A percentile compares a stretch with the other conserved stretches of the same genome.
Evolutionary conservation across 1,140 invertebrate genomes (phyloP).

Genomic region (Helicoverpa armigera): DNA sequence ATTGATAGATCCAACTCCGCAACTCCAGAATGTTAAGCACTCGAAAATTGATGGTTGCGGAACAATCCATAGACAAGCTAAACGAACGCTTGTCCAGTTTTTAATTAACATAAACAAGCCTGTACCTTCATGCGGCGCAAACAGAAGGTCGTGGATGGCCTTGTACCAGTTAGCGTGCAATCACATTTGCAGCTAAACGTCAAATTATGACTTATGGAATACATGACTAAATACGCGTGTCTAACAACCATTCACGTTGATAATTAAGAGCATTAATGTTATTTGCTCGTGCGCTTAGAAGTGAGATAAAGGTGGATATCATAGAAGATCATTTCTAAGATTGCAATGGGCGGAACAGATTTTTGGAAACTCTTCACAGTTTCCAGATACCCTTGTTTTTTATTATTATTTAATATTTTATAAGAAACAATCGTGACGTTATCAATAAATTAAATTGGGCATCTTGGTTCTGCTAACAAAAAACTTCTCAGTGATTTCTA

Average conservation of each 20-base stretch:
- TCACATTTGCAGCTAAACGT: slow-evolving; percentile 70
- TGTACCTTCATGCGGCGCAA: slow-evolving; percentile 57
- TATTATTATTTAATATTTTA: too few species aligned
- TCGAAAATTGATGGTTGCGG: background rate
- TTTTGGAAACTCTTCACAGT: too few species aligned
- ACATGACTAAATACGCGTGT: slow-evolving; percentile 15
- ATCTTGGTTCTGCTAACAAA: too few species aligned
- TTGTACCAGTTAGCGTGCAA: slow-evolving; percentile 72
- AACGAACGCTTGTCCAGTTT: slow-evolving; percentile 16
- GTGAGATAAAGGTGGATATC: background rate
- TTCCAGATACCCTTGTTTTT: too few species aligned
- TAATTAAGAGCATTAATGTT: slow-evolving; percentile 9
- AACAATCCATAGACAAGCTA: background rate
- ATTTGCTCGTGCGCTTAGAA: slow-evolving; percentile 6
- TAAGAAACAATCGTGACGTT: too few species aligned
- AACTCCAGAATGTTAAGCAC: background rate
- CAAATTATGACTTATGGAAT: slow-evolving; percentile 59
- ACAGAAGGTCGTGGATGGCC: slow-evolving; percentile 62
- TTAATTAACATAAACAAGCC: slow-evolving; percentile 53
- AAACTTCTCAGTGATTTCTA: too few species aligned
- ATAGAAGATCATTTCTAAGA: too few species aligned
- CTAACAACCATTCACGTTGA: slow-evolving; percentile 14
- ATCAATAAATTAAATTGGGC: too few species aligned
- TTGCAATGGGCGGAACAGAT: too few species aligned
- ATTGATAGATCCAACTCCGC: background rate